Evolutionary conservation across 2,888 invertebrate genomes (phyloP).

Genomic region (Caenorhabditis uteleia): DNA sequence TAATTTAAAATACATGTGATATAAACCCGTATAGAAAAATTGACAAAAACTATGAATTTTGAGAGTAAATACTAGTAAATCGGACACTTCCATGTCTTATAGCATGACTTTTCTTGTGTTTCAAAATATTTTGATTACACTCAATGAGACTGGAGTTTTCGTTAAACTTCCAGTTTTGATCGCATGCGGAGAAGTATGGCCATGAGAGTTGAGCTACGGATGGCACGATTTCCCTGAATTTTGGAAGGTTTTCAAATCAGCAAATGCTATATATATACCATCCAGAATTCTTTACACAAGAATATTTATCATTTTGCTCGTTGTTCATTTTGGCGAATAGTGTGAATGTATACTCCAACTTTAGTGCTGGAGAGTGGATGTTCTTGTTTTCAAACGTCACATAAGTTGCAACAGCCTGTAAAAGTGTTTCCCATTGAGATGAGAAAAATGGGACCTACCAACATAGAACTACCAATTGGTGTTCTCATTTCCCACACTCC

Average conservation of each 20-base stretch:
- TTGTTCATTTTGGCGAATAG: conserved; percentile 13
- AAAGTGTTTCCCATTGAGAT: neutral
- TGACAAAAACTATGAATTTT: too few species aligned
- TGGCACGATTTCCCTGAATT: conserved; percentile 41
- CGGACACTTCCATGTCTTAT: too few species aligned
- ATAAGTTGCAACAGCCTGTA: conserved; percentile 52
- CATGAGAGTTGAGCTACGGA: conserved; percentile 24
- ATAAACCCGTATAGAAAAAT: too few species aligned
- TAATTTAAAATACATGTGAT: too few species aligned
- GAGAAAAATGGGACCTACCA: conserved; percentile 17
- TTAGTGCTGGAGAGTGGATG: conserved; percentile 23
- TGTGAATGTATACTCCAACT: conserved; percentile 33
- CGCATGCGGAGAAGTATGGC: conserved; percentile 45
- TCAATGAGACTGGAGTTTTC: conserved; percentile 32
- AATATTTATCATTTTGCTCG: conserved; percentile 15
- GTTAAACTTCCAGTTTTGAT: conserved; percentile 40
- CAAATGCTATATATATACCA: conserved; percentile 4
- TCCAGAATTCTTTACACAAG: conserved; percentile 19
- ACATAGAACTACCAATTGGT: conserved; percentile 34
- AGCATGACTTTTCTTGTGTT: too few species aligned
- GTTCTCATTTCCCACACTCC: conserved; percentile 63
- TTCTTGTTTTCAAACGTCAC: conserved; percentile 49
- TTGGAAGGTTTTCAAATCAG: neutral
- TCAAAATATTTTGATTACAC: conserved; percentile 25
- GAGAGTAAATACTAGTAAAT: too few species aligned